phyloP scores from a whole-genome alignment of 2,113 vertebrate genomes.

The Megaleporinus macrocephalus region DNA sequence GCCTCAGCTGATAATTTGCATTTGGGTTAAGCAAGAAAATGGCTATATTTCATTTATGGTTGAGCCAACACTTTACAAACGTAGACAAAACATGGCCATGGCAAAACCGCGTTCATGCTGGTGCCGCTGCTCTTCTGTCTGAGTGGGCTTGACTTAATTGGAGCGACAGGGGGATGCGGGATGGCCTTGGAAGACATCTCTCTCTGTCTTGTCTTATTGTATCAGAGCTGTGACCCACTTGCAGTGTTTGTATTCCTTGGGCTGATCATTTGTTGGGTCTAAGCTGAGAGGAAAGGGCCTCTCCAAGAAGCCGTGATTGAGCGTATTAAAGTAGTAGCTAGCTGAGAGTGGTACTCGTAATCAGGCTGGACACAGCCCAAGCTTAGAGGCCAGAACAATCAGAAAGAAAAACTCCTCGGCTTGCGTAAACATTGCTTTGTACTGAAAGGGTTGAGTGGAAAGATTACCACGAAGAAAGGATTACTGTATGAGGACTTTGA shows the following conservation, averaged over 20 bases:
- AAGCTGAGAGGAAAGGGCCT: background rate
- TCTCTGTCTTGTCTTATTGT: constrained; percentile 37
- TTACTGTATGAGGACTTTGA: constrained; percentile 13
- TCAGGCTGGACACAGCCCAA: background rate
- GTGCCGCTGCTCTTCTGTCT: background rate
- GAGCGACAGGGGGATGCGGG: constrained; percentile 29
- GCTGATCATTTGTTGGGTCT: background rate
- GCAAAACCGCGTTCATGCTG: background rate
- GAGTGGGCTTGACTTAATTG: constrained; percentile 42
- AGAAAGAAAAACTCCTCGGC: too few relatives aligned
- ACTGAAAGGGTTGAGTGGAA: background rate
- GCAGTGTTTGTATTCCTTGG: constrained; percentile 28
- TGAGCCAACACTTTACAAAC: background rate
- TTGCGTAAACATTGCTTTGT: constrained; percentile 8
- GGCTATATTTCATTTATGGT: too few relatives aligned
- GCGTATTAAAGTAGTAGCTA: background rate
- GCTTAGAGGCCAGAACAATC: background rate
- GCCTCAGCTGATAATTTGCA: too few relatives aligned
- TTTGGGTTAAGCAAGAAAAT: background rate
- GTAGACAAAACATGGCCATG: background rate
- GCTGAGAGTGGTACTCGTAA: background rate
- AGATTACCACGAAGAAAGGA: background rate
- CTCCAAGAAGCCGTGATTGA: background rate
- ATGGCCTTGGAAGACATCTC: constrained; percentile 38
- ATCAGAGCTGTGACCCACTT: constrained; percentile 43